Evolutionary conservation across 2,888 invertebrate species (phyloP).

Genomic region (Tipula confusa): DNA sequence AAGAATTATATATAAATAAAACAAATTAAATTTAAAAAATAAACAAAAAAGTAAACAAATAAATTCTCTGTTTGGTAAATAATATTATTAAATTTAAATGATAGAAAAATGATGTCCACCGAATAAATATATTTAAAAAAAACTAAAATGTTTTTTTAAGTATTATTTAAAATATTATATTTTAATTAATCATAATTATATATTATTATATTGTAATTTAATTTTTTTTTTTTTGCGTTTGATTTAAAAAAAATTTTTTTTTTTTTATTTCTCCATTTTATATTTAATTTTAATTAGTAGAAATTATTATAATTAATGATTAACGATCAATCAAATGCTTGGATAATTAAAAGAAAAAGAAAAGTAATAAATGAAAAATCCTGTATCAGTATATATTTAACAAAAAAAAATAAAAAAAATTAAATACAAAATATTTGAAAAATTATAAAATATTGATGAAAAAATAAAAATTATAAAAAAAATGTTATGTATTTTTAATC

Average conservation of each 20-base stretch:
- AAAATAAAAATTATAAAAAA: not conserved
- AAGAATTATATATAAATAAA: not conserved
- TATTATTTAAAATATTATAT: not conserved
- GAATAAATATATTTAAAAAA: not conserved
- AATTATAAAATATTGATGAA: slow-evolving; percentile 25
- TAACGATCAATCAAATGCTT: not conserved
- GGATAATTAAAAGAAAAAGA: not conserved
- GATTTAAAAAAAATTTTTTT: not conserved
- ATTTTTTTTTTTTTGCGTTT: slow-evolving; percentile 3
- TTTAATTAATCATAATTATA: not conserved
- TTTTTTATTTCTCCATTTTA: not conserved
- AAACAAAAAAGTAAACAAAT: no score
- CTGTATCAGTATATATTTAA: slow-evolving; percentile 14
- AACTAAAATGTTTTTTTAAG: not conserved
- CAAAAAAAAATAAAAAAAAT: not conserved
- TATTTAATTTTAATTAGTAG: slow-evolving; percentile 25
- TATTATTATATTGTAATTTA: not conserved
- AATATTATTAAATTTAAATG: not conserved
- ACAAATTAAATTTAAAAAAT: not conserved
- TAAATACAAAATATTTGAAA: not conserved
- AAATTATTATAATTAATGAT: not conserved
- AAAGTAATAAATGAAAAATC: not conserved
- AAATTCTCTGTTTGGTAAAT: slow-evolving; percentile 21
- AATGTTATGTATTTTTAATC: not conserved
- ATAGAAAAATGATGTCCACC: slow-evolving; percentile 25